Conservation (phyloP, 2,888 invertebrate genomes). For the Sinotaia quadrata region DNA sequence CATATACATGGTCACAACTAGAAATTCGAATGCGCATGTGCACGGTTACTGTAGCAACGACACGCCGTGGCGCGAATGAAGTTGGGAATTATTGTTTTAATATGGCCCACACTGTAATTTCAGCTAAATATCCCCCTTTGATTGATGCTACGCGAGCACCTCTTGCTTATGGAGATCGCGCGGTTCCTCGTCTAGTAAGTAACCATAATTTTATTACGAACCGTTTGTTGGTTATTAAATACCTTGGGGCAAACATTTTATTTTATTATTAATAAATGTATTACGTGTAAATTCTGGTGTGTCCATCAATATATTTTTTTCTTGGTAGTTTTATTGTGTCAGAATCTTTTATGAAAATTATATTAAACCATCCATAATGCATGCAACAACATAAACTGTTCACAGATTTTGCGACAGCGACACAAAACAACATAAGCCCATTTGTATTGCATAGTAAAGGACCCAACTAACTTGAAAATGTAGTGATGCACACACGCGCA, state of each 20-base stretch:
- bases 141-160: constrained; percentile 71
- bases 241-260: no score
- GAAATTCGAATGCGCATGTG: constrained; percentile 4
- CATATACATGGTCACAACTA: no score
- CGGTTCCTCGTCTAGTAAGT: constrained; percentile 70
- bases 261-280: no score
- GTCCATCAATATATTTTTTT: no score
- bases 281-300: no score
- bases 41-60: constrained; percentile 25
- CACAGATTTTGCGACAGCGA: no score
- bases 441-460: background rate
- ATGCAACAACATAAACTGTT: no score
- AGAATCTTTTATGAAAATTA: no score
- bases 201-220: background rate
- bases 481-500: no score
- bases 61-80: constrained; percentile 11
- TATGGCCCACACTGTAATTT: constrained; percentile 70
- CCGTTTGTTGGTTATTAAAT: no score
- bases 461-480: background rate
- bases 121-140: constrained; percentile 71
- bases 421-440: background rate
- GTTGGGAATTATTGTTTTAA: background rate
- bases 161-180: constrained; percentile 71
- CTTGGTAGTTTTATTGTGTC: no score
- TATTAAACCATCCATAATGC: no score